These are phyloP conservation scores for Alligator mississippiensis DNA, from an alignment of 2,113 vertebrate genomes.

Conservation along the genomic window DNA sequence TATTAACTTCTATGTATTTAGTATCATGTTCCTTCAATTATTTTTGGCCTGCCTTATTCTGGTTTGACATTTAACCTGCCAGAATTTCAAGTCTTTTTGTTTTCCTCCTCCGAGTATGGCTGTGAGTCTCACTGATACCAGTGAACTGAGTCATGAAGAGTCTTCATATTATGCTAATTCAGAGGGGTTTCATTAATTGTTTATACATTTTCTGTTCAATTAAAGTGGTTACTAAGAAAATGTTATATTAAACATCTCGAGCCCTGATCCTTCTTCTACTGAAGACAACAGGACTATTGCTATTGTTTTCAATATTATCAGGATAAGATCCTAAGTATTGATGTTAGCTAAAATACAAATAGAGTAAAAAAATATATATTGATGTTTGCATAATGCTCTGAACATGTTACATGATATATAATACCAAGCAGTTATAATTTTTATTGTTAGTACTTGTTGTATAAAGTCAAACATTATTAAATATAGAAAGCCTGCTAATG, in stretches of 20 bases:
- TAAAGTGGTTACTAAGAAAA: neutral
- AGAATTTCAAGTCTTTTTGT: too few species aligned
- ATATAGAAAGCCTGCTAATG: neutral
- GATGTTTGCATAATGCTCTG: neutral
- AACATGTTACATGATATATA: neutral
- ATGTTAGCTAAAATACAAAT: neutral
- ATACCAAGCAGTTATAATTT: accelerated
- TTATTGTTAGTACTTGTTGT: neutral
- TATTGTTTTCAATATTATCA: neutral
- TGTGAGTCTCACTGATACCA: too few species aligned
- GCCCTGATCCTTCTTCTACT: neutral
- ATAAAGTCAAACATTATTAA: constrained; percentile 23
- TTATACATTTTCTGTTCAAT: neutral
- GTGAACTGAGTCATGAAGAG: neutral
- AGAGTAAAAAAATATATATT: neutral
- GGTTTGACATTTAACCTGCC: too few species aligned
- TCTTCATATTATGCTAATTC: accelerated
- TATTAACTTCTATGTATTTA: too few species aligned
- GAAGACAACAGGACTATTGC: neutral
- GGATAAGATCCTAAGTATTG: neutral
- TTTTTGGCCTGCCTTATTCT: too few species aligned
- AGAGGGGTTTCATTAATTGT: neutral
- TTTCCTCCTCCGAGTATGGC: too few species aligned
- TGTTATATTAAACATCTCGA: neutral
- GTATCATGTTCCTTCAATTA: too few species aligned